phyloP scores from a whole-genome alignment of 2,797 vertebrate genomes.

The Acanthopagrus latus region DNA sequence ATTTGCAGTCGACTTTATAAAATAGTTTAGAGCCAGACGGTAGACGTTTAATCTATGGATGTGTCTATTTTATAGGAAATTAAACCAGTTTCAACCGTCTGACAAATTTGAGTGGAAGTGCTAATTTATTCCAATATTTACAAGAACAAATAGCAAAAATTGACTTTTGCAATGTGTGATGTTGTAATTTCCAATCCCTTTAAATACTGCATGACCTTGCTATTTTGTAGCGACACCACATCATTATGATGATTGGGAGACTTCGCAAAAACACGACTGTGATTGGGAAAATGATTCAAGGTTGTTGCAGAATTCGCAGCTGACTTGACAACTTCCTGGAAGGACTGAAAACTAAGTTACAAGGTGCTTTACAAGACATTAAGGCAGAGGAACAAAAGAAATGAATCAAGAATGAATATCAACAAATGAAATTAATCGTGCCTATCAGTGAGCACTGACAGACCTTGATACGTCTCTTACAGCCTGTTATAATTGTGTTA shows the following conservation, averaged over 20 bases:
- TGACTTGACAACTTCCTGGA: too few relatives aligned
- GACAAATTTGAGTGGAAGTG: slow-evolving; percentile 7
- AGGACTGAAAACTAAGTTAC: neutral
- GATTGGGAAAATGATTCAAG: too few relatives aligned
- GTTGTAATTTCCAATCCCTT: too few relatives aligned
- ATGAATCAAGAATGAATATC: neutral
- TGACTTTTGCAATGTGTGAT: neutral
- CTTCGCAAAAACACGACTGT: too few relatives aligned
- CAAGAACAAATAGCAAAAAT: neutral
- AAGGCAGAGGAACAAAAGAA: neutral
- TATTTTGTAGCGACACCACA: too few relatives aligned
- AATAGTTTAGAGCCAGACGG: neutral
- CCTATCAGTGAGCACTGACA: slow-evolving; percentile 9
- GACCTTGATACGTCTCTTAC: slow-evolving; percentile 27
- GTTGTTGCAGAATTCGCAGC: too few relatives aligned
- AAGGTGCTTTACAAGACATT: neutral
- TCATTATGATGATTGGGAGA: too few relatives aligned
- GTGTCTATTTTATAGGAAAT: neutral
- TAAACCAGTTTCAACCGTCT: neutral
- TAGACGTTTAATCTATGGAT: slow-evolving; percentile 2
- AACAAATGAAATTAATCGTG: neutral
- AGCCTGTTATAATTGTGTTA: slow-evolving; percentile 50
- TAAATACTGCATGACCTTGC: too few relatives aligned
- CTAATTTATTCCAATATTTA: slow-evolving; percentile 5
- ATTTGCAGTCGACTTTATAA: neutral